Base-by-base conservation (phyloP, 2,888 invertebrate genomes). In the Leucania comma region DNA sequence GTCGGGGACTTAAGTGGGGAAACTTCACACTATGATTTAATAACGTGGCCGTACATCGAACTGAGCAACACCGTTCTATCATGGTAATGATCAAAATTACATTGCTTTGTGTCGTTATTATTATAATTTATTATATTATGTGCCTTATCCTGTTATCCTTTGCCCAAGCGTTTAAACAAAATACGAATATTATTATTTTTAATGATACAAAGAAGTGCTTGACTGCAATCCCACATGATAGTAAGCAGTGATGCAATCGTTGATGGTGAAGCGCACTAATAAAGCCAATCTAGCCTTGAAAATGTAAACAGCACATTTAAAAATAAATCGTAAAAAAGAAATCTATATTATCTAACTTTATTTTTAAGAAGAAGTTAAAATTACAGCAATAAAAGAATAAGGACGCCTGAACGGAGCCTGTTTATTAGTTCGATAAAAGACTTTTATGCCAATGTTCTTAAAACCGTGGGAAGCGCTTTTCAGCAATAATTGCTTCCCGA, bases 21-120 rank as follows among this genome's bases (percentile, higher is more conserved):
- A 90, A 90, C 89, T 91, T 88, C 86, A 88, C 89, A 89, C 89
- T 87, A 86, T 85, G 88, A 88, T 90, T 91, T 88, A 89, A 89
- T 89, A 86, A 70, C 83, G 71, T 67, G 46, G 61, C 38, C 66
- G 68, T 80, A 84, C 67, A 70, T 79, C 68, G 73, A 78, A 78
- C 82, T 67, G 58, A 72, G 53, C 38, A 22, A 32, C 56, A 53
- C 60, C 57, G 65, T 73, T 74, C 65, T 78, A 59, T 57, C 54
- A 77, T 71, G 77, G 50, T 84, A 75, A 80, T 80, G 56, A 82
- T 75, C 29, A 38, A 68, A 70, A 84, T 78, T 60, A 59, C 51
- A 84, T 75, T 38, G 64, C 20, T n/a, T 5, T 22, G 12, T 48
- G 12, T 26, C 9, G 3, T 42, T 73, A 20, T 46, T 20, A 12